Base-by-base conservation (phyloP, 2,113 vertebrate genomes). In the Callionymus lyra region DNA sequence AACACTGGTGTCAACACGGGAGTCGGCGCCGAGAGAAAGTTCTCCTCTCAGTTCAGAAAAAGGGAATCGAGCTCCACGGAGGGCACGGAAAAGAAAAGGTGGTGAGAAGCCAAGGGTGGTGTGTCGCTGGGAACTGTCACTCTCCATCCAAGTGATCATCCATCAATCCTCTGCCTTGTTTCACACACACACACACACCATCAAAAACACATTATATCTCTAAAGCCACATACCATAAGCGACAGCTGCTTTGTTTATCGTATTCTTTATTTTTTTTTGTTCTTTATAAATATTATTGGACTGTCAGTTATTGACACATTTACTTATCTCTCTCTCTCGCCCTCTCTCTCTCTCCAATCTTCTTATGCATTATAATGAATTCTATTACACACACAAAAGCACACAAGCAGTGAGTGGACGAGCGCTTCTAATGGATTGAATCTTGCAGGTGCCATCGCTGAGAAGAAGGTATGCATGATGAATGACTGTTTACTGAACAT, bases 401-500 rank as follows among this genome's bases (percentile, higher is more conserved):
- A 59, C 56, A 64, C 49, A 56, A 42, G 37, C 56, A 50, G 53
- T 19, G 34, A 57, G 61, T 53, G 44, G 56, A 60, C 21, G 21
- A 27, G 4, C 21, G 8, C 4, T n/a, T 27, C 21, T 84, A 82
- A 84, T 82, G 80, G 75, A 82, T 79, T 80, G 75, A 60, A 74
- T 79, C 62, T 77, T 50, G 69, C 19, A 49, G 38, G 51, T 65
- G 38, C 56, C 59, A 64, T 77, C 58, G 36, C 62, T 48, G 41
- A 34, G 38, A 70, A n/a, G n/a, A 59, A 61, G 59, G 43, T 36
- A 53, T 41, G 36, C n/a, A 39, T 83, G 77, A 85, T 75, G 68
- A 83, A 85, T 82, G 70, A 59, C 57, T 79, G 70, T 77, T 80
- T 80, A 82, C 72, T 9, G 47, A 74, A 78, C 74, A 80, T 81